Evolutionary conservation across 2,113 vertebrate genomes (phyloP).

Genomic region (Ramphastos sulfuratus): DNA sequence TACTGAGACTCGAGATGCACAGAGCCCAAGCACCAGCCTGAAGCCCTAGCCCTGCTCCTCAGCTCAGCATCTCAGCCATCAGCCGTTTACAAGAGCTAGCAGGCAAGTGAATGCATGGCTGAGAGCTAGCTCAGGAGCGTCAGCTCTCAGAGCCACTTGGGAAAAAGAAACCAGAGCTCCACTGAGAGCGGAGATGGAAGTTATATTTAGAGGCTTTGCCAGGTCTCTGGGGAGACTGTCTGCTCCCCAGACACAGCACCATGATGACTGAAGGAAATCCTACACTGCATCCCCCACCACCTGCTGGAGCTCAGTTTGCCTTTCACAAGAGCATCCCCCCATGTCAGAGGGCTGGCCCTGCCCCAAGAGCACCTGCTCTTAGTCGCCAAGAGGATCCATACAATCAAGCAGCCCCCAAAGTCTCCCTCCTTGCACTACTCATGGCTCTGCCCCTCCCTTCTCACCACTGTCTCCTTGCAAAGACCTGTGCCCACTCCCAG

Average conservation of each 20-base stretch:
- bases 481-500: background rate
- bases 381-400: background rate
- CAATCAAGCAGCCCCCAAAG: background rate
- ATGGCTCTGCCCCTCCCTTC: background rate
- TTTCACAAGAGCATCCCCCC: background rate
- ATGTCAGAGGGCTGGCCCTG: background rate
- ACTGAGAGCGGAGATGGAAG: background rate
- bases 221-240: background rate
- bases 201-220: constrained; percentile 1
- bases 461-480: background rate
- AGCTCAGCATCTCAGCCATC: background rate
- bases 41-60: background rate
- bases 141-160: background rate
- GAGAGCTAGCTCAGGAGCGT: background rate
- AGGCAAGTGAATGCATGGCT: accelerated
- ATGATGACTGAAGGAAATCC: background rate
- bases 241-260: background rate
- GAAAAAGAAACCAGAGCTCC: constrained; percentile 33
- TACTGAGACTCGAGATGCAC: background rate
- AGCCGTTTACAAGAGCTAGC: background rate
- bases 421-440: background rate
- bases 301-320: background rate
- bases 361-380: background rate
- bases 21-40: background rate
- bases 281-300: background rate